These are phyloP conservation scores for Periplaneta americana DNA, from an alignment of 1,140 invertebrate genomes.

Conservation along the genomic window DNA sequence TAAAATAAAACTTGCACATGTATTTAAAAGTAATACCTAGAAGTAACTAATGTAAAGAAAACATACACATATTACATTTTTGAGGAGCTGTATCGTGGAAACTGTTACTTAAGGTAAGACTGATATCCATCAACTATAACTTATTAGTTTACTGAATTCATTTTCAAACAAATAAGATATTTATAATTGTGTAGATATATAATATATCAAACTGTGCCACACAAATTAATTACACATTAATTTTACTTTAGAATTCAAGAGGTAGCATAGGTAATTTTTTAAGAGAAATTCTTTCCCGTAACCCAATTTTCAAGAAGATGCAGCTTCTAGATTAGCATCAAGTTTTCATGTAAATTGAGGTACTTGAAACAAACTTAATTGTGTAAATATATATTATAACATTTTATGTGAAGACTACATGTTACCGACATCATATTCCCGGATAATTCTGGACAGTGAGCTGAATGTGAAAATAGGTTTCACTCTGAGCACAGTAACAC, in stretches of 20 bases:
- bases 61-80: neutral
- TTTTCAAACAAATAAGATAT: neutral
- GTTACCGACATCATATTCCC: neutral
- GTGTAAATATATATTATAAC: neutral
- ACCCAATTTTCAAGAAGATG: neutral
- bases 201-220: neutral
- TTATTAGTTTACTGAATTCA: no score
- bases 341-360: neutral
- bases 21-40: neutral
- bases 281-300: neutral
- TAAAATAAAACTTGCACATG: neutral
- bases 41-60: neutral
- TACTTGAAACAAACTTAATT: neutral
- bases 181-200: neutral
- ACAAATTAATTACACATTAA: neutral
- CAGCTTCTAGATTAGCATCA: neutral
- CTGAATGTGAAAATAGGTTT: neutral
- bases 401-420: neutral
- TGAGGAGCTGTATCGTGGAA: neutral
- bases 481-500: no score
- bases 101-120: neutral
- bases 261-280: neutral
- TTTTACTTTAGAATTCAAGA: neutral
- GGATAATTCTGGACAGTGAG: no score
- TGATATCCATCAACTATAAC: neutral